A percentile compares a stretch with the other conserved stretches of the same genome.
phyloP scores from a whole-genome alignment of 2,888 invertebrate genomes.

The Schrankia costaestrigalis region DNA sequence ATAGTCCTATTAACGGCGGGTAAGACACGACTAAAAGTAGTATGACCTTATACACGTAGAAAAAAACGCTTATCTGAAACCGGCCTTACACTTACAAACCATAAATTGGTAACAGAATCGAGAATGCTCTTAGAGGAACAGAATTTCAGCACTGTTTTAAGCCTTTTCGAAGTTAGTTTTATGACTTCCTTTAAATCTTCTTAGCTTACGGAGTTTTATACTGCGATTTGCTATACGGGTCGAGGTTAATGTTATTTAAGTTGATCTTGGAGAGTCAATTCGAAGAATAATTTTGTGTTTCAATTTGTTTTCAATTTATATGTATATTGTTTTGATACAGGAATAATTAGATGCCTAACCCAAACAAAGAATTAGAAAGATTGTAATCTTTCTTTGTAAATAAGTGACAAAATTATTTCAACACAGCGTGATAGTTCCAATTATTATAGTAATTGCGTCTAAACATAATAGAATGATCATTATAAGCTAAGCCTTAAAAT shows the following conservation, averaged over 20 bases:
- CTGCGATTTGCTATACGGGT: no score
- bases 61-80: no score
- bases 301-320: conserved; percentile 33
- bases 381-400: conserved; percentile 52
- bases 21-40: no score
- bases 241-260: no score
- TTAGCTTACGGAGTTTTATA: background rate
- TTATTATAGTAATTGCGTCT: conserved; percentile 60
- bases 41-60: no score
- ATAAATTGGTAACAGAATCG: conserved; percentile 26
- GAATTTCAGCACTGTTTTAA: conserved; percentile 2
- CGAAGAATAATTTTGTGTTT: no score
- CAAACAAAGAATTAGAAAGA: conserved; percentile 62
- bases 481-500: conserved; percentile 68
- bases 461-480: conserved; percentile 68
- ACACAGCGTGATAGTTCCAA: conserved; percentile 58
- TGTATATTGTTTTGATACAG: conserved; percentile 61
- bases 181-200: conserved; percentile 1
- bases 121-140: conserved; percentile 2
- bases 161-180: no score
- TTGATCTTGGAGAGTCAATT: no score
- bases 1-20: no score
- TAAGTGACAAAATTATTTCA: conserved; percentile 41
- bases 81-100: conserved; percentile 23
- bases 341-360: conserved; percentile 66